A percentile compares a stretch with the other conserved stretches of the same genome.
Conservation (phyloP, 2,797 vertebrate genomes). For the Melanotaenia boesemani region DNA sequence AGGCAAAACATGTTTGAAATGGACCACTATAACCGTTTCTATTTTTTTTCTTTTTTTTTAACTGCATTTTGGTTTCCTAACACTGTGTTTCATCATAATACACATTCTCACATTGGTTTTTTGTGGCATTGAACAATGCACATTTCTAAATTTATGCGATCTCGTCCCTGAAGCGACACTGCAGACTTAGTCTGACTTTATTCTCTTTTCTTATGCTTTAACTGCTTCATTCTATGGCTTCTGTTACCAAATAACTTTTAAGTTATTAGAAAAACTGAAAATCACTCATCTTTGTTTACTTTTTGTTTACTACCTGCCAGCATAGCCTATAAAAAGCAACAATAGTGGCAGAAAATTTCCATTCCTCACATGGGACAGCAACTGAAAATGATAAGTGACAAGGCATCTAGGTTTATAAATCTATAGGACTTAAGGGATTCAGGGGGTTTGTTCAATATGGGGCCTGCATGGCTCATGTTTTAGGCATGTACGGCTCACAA, state of each 20-base stretch:
- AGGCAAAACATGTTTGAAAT: conserved; percentile 64
- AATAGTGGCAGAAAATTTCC: not conserved
- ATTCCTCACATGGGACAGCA: too few species aligned
- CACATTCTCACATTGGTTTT: conserved; percentile 6
- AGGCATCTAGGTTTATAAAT: too few species aligned
- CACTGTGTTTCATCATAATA: conserved; percentile 18
- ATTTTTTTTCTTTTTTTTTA: conserved; percentile 35
- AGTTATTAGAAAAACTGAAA: too few species aligned
- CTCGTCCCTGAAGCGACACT: conserved; percentile 9
- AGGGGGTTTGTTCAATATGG: not conserved
- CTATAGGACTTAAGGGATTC: not conserved
- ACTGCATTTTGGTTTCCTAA: conserved; percentile 34
- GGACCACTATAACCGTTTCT: conserved; percentile 33
- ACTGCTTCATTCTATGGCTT: not conserved
- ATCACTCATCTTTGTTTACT: too few species aligned
- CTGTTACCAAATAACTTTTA: not conserved
- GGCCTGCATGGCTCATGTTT: not conserved
- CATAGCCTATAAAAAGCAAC: too few species aligned
- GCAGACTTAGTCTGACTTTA: not conserved
- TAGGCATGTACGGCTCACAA: too few species aligned
- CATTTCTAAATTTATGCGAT: not conserved
- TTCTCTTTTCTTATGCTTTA: too few species aligned
- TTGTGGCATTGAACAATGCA: not conserved
- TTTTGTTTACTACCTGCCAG: too few species aligned
- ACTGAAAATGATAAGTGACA: too few species aligned